phyloP scores from a whole-genome alignment of 2,888 invertebrate genomes.

The Oxycera nigricornis region DNA sequence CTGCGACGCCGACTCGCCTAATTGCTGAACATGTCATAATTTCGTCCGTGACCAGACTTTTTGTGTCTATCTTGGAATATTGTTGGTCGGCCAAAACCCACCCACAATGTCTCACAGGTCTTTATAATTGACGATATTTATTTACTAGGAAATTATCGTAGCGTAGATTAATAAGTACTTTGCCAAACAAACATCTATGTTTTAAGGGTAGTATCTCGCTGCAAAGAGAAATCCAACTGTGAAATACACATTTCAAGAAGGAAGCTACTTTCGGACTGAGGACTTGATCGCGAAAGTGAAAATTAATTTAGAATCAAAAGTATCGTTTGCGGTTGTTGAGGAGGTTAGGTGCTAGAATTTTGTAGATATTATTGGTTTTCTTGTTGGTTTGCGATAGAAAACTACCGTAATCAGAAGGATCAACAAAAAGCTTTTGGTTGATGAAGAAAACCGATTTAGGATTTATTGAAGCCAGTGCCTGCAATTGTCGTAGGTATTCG shows the following conservation, averaged over 20 bases:
- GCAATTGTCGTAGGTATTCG: too few species aligned
- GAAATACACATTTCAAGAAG: background rate
- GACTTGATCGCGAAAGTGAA: too few species aligned
- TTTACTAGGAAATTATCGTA: background rate
- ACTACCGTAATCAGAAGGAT: too few species aligned
- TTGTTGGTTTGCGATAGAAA: too few species aligned
- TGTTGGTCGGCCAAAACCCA: constrained; percentile 5
- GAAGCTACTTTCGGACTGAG: too few species aligned
- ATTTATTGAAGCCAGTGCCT: too few species aligned
- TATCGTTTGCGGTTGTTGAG: too few species aligned
- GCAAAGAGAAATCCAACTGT: background rate
- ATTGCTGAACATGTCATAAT: constrained; percentile 46
- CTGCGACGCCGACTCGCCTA: constrained; percentile 6
- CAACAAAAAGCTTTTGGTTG: too few species aligned
- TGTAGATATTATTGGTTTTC: too few species aligned
- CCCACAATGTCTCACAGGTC: constrained; percentile 12
- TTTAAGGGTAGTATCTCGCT: background rate
- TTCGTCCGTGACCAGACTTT: constrained; percentile 33
- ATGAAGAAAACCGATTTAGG: too few species aligned
- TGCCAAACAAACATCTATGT: background rate
- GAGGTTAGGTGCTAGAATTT: too few species aligned
- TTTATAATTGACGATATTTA: constrained; percentile 22
- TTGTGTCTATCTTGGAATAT: constrained; percentile 4
- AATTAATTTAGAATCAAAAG: too few species aligned
- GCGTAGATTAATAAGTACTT: background rate